Conservation (phyloP, 2,888 invertebrate genomes). For the Neocrepidodera transversa region DNA sequence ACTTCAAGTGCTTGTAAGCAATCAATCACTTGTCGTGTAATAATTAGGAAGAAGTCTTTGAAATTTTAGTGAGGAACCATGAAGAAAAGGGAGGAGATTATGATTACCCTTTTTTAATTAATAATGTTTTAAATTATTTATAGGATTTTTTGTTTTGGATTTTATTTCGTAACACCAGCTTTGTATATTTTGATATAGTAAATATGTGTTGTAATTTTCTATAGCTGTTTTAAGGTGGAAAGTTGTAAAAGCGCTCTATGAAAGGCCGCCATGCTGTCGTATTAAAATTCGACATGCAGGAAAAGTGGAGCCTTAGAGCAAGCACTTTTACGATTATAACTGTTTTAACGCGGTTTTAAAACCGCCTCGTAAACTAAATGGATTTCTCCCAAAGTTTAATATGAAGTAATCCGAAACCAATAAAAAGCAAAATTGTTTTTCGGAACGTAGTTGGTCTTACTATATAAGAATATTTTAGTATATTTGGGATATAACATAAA, state of each 20-base stretch:
- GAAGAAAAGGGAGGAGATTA: background rate
- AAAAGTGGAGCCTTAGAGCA: constrained; percentile 8
- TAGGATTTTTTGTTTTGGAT: no score
- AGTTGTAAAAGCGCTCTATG: constrained; percentile 10
- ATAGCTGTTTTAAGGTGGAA: background rate
- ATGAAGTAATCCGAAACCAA: constrained; percentile 15
- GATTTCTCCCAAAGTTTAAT: constrained; percentile 13
- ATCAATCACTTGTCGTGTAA: constrained; percentile 21
- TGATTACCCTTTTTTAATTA: no score
- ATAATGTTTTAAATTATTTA: no score
- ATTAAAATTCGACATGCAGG: constrained; percentile 10
- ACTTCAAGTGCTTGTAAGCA: constrained; percentile 16
- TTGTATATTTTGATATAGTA: background rate
- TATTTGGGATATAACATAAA: no score
- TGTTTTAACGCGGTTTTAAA: constrained; percentile 14
- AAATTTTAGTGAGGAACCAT: constrained; percentile 7
- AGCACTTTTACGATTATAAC: constrained; percentile 13
- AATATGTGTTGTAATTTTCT: background rate
- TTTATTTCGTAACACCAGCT: background rate
- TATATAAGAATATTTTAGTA: no score
- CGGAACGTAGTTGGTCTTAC: background rate
- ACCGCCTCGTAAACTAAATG: constrained; percentile 14
- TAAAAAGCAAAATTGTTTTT: constrained; percentile 11
- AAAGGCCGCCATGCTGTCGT: constrained; percentile 1
- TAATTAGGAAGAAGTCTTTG: constrained; percentile 17